Percentiles rank a stretch among this genome's conserved stretches.
phyloP scores from a whole-genome alignment of 2,113 vertebrate genomes.

The Antechinus stuartii region DNA sequence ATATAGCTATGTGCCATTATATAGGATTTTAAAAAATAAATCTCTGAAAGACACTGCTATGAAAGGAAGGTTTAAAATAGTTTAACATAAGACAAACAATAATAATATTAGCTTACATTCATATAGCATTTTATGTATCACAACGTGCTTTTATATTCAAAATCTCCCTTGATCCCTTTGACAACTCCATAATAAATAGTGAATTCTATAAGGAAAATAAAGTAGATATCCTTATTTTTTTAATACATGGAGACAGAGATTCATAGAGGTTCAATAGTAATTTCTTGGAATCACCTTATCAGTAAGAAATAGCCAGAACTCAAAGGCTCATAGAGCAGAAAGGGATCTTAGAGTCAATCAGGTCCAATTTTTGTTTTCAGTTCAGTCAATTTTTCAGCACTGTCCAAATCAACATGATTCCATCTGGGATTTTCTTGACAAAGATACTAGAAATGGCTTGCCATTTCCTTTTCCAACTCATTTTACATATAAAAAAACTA shows the following conservation, averaged over 20 bases:
- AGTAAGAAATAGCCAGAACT: not conserved
- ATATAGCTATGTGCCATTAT: not conserved
- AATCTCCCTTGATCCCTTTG: not conserved
- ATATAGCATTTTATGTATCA: not conserved
- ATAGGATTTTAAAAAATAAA: conserved; percentile 13
- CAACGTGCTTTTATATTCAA: not conserved
- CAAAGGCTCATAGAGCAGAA: not conserved
- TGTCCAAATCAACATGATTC: not conserved
- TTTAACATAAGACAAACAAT: not conserved
- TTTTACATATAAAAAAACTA: not conserved
- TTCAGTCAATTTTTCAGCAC: not conserved
- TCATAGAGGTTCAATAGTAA: not conserved
- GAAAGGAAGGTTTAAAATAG: not conserved
- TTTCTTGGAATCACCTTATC: not conserved
- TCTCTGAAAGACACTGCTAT: conserved; percentile 7
- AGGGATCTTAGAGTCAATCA: not conserved
- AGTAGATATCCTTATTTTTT: not conserved
- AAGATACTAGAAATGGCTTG: not conserved
- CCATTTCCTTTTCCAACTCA: not conserved
- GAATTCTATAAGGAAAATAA: not conserved
- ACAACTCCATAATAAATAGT: not conserved
- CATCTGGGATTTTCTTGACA: not conserved
- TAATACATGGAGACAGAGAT: not conserved
- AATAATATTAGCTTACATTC: not conserved
- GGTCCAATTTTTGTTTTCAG: not conserved